Evolutionary conservation across 2,888 invertebrate species (phyloP).

Genomic region (Sarcophaga rosellei): DNA sequence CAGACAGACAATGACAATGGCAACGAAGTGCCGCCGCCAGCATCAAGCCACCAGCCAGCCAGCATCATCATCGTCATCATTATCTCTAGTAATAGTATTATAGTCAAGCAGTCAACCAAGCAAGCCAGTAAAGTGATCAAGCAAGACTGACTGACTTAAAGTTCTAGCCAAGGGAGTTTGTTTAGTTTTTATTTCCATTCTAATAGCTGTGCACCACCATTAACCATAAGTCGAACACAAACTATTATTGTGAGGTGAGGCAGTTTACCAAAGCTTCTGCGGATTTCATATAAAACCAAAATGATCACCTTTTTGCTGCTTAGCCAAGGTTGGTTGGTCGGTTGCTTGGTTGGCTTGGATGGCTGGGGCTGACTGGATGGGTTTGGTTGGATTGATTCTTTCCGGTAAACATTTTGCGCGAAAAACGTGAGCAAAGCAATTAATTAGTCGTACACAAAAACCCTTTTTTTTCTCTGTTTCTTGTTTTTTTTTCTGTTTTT

Average conservation of each 20-base stretch:
- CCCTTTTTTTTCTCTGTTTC: slow-evolving; percentile 72
- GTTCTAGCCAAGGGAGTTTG: slow-evolving; percentile 53
- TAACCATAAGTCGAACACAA: slow-evolving; percentile 43
- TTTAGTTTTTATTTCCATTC: slow-evolving; percentile 65
- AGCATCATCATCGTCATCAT: slow-evolving; percentile 37
- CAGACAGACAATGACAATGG: slow-evolving; percentile 56
- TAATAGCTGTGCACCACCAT: slow-evolving; percentile 57
- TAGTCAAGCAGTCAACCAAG: not conserved
- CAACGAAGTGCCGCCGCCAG: slow-evolving; percentile 60
- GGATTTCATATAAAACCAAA: slow-evolving; percentile 22
- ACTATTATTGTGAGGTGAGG: slow-evolving; percentile 27
- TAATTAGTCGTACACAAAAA: slow-evolving; percentile 78
- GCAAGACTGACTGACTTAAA: slow-evolving; percentile 10
- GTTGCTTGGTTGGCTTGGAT: slow-evolving; percentile 13
- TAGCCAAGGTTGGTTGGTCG: slow-evolving; percentile 51
- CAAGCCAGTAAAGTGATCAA: not conserved
- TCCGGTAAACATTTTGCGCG: slow-evolving; percentile 73
- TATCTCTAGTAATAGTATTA: slow-evolving; percentile 23
- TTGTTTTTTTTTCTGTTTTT: slow-evolving; percentile 35
- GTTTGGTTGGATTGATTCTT: slow-evolving; percentile 73
- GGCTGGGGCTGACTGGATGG: slow-evolving; percentile 34
- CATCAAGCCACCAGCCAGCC: not conserved
- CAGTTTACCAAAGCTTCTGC: slow-evolving; percentile 8
- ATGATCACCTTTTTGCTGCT: slow-evolving; percentile 52
- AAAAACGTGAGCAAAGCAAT: slow-evolving; percentile 77